Conservation (phyloP, 2,113 vertebrate genomes). For the Atlantisia rogersi region DNA sequence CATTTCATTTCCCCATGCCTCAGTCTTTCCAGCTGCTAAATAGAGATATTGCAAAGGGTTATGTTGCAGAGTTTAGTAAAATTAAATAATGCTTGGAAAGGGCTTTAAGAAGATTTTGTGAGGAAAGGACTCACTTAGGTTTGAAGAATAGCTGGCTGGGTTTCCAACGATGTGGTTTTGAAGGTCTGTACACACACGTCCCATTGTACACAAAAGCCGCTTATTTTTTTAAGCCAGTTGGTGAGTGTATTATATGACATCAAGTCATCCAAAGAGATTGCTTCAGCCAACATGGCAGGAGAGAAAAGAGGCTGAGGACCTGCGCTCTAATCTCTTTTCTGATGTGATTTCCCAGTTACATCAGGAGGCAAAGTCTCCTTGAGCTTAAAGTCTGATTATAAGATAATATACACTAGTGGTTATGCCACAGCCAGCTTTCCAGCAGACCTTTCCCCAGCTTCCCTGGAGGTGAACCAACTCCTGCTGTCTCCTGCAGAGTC, state of each 20-base stretch:
- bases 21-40: neutral
- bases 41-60: neutral
- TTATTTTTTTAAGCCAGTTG: conserved; percentile 26
- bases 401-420: neutral
- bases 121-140: conserved; percentile 5
- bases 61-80: neutral
- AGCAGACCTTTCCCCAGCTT: conserved; percentile 39
- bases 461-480: conserved; percentile 5
- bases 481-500: neutral
- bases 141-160: conserved; percentile 46
- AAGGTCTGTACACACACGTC: conserved; percentile 44
- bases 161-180: neutral
- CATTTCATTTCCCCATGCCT: neutral
- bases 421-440: conserved; percentile 14
- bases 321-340: conserved; percentile 53
- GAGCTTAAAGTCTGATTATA: neutral
- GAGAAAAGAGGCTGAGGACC: conserved; percentile 58
- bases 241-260: neutral
- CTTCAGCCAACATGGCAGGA: conserved; percentile 54
- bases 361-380: neutral
- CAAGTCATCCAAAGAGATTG: conserved; percentile 56
- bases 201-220: conserved; percentile 41
- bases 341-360: conserved; percentile 67
- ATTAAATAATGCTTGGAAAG: neutral
- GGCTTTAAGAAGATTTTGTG: conserved; percentile 10